Percentiles rank a stretch among this genome's conserved stretches.
Conservation (phyloP, 2,888 invertebrate species). For the Morpho deidamia region DNA sequence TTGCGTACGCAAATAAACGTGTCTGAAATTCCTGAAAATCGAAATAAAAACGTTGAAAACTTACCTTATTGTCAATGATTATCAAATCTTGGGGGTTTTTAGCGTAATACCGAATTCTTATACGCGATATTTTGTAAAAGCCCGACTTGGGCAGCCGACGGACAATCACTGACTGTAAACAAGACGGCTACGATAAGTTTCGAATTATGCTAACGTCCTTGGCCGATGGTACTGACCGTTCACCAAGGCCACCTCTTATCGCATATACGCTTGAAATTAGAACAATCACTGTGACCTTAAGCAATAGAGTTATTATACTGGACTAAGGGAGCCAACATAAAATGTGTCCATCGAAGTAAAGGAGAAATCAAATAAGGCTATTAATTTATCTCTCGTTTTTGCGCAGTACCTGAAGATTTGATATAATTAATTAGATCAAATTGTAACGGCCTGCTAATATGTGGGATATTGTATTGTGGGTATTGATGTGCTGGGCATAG, state of each 20-base stretch:
- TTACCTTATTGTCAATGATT: slow-evolving; percentile 58
- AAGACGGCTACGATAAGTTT: slow-evolving; percentile 38
- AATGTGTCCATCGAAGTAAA: too few relatives aligned
- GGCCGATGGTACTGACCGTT: slow-evolving; percentile 60
- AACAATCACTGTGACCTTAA: slow-evolving; percentile 18
- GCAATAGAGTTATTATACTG: too few relatives aligned
- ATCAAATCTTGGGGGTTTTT: slow-evolving; percentile 60
- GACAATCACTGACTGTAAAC: slow-evolving; percentile 57
- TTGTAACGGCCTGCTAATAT: too few relatives aligned
- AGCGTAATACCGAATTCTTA: slow-evolving; percentile 57
- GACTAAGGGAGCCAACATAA: too few relatives aligned
- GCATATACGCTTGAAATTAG: slow-evolving; percentile 66
- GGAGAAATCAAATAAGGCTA: too few relatives aligned
- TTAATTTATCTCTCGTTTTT: too few relatives aligned
- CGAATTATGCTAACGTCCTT: slow-evolving; percentile 64
- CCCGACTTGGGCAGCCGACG: slow-evolving; percentile 42
- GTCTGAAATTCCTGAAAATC: too few relatives aligned
- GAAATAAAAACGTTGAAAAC: slow-evolving; percentile 26
- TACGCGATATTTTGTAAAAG: slow-evolving; percentile 54
- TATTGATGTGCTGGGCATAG: too few relatives aligned
- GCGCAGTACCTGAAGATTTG: too few relatives aligned
- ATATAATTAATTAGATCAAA: too few relatives aligned
- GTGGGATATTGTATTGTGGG: too few relatives aligned
- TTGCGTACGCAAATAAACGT: too few relatives aligned
- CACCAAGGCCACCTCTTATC: slow-evolving; percentile 60